These are phyloP conservation scores for Ciona savignyi DNA, from an alignment of 23 tunicate genomes.

Conservation along the genomic window DNA sequence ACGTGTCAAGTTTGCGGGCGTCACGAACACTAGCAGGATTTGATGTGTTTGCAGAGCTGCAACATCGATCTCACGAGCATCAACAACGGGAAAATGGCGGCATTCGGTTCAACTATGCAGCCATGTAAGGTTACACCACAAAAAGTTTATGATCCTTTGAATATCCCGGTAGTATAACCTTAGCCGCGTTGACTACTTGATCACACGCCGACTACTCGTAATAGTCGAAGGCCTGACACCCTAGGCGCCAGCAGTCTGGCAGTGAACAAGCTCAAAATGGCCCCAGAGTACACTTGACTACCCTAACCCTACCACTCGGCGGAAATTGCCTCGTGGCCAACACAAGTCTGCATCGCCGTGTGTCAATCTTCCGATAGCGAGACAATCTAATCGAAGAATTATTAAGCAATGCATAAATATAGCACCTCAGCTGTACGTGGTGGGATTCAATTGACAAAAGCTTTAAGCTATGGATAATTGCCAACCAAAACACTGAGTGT, in stretches of 20 bases:
- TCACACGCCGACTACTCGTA: constrained; percentile 1
- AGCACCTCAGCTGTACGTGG: background rate
- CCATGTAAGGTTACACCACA: too few relatives aligned
- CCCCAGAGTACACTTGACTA: constrained; percentile 1
- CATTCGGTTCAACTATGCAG: too few relatives aligned
- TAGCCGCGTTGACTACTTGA: background rate
- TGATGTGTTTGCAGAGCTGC: too few relatives aligned
- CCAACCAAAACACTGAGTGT: too few relatives aligned
- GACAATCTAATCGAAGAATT: background rate
- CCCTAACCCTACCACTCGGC: constrained; percentile 6
- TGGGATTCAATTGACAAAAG: too few relatives aligned
- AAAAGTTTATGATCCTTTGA: background rate
- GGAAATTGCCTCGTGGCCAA: background rate
- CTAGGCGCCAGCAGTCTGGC: constrained; percentile 75
- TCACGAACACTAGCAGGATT: too few relatives aligned
- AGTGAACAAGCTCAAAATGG: constrained; percentile 21
- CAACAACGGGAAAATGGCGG: too few relatives aligned
- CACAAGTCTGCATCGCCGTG: background rate
- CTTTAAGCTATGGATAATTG: too few relatives aligned
- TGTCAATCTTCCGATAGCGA: background rate
- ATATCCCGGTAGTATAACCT: background rate
- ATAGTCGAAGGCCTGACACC: constrained; percentile 33
- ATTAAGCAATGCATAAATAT: background rate
- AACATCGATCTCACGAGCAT: too few relatives aligned
- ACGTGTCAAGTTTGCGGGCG: too few relatives aligned